phyloP scores from a whole-genome alignment of 2,113 vertebrate species.

The Boleophthalmus pectinirostris region DNA sequence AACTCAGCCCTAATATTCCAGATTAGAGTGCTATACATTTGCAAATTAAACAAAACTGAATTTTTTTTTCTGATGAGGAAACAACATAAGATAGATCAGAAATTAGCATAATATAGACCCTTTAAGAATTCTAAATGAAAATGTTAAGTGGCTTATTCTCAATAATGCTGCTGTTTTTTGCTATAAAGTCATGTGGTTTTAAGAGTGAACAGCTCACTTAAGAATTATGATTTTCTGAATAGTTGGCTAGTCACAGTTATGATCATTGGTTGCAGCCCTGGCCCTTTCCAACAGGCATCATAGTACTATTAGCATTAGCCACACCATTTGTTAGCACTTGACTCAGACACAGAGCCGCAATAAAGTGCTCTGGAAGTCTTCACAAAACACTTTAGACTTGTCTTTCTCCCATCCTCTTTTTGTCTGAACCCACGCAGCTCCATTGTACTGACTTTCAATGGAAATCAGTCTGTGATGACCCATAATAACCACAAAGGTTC shows the following conservation, averaged over 20 bases:
- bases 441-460: neutral
- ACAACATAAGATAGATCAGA: no score
- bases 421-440: neutral
- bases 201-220: neutral
- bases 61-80: no score
- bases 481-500: neutral
- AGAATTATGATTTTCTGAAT: neutral
- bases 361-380: conserved; percentile 2
- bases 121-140: neutral
- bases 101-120: no score
- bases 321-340: neutral
- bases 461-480: neutral
- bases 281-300: neutral
- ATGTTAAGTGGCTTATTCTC: neutral
- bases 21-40: no score
- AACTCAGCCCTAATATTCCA: no score
- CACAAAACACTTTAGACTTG: neutral
- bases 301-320: neutral
- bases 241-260: no score
- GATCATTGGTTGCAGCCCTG: neutral
- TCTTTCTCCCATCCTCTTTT: neutral
- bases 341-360: neutral
- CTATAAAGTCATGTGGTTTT: neutral
- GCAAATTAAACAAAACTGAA: no score
- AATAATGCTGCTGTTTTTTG: neutral